Percentiles rank a stretch among this genome's conserved stretches.
Evolutionary conservation across 2,888 invertebrate genomes (phyloP).

Genomic region (Mellilla xanthometata): DNA sequence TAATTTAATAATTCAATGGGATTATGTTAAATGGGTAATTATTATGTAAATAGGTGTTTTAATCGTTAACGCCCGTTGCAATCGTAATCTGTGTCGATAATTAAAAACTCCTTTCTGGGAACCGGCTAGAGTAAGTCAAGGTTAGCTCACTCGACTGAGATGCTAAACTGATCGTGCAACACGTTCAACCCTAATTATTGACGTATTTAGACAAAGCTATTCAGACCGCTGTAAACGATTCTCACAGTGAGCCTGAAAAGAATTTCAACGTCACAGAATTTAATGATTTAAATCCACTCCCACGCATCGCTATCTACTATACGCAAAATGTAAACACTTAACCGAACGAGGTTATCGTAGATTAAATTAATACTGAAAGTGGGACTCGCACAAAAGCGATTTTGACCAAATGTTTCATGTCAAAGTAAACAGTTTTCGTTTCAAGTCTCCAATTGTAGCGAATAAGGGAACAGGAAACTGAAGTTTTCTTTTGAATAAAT

Average conservation of each 20-base stretch:
- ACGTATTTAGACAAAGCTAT: constrained; percentile 20
- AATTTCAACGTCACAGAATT: constrained; percentile 13
- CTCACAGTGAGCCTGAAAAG: constrained; percentile 12
- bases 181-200: constrained; percentile 41
- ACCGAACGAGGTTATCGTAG: constrained; percentile 25
- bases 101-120: constrained; percentile 53
- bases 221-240: constrained; percentile 21
- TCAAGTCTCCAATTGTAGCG: too few species aligned
- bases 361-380: constrained; percentile 19
- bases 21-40: constrained; percentile 30
- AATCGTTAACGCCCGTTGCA: constrained; percentile 43
- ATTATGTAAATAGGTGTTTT: constrained; percentile 41
- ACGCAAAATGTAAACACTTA: constrained; percentile 25
- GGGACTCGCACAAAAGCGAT: constrained; percentile 15
- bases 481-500: constrained; percentile 18
- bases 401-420: constrained; percentile 6
- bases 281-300: constrained; percentile 26
- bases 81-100: constrained; percentile 44
- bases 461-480: constrained; percentile 4
- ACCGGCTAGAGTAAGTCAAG: constrained; percentile 68
- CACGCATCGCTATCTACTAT: constrained; percentile 26
- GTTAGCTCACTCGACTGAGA: constrained; percentile 43
- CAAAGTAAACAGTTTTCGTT: neutral
- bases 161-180: constrained; percentile 62
- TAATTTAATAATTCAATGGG: constrained; percentile 21